Conservation (phyloP, 2,888 invertebrate genomes). For the Poecilus cupreus region DNA sequence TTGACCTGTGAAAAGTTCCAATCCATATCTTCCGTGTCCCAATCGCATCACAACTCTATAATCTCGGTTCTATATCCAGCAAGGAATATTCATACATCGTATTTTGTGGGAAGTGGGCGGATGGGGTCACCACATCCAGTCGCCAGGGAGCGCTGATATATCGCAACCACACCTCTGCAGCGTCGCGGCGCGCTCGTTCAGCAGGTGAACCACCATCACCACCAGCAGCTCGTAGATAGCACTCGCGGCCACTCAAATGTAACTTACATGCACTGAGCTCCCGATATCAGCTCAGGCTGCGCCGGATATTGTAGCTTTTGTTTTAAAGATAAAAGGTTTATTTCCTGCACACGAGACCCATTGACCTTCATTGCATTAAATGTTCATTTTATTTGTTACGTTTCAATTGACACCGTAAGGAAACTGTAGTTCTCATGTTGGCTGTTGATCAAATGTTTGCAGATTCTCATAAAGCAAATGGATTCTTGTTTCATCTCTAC, state of each 20-base stretch:
- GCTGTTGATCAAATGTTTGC: neutral
- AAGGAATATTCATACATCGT: slow-evolving; percentile 10
- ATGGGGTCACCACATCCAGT: neutral
- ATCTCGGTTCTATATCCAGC: neutral
- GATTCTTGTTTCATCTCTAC: neutral
- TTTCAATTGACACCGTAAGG: neutral
- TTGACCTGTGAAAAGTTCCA: no score
- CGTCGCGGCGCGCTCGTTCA: neutral
- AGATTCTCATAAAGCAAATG: neutral
- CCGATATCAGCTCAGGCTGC: neutral
- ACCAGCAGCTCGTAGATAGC: neutral
- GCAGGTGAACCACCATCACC: neutral
- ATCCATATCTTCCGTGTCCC: no score
- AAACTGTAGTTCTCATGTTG: neutral
- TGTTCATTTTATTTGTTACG: slow-evolving; percentile 3
- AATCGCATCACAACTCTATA: neutral
- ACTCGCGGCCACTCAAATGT: slow-evolving; percentile 6
- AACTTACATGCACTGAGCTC: neutral
- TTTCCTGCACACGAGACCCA: neutral
- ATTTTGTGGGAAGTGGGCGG: neutral
- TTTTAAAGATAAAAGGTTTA: slow-evolving; percentile 30
- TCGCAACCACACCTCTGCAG: slow-evolving; percentile 31
- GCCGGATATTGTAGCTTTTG: slow-evolving; percentile 29
- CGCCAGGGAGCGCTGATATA: slow-evolving; percentile 20
- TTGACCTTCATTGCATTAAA: slow-evolving; percentile 35